Evolutionary conservation across 2,797 vertebrate genomes (phyloP).

Genomic region (Picus viridis): DNA sequence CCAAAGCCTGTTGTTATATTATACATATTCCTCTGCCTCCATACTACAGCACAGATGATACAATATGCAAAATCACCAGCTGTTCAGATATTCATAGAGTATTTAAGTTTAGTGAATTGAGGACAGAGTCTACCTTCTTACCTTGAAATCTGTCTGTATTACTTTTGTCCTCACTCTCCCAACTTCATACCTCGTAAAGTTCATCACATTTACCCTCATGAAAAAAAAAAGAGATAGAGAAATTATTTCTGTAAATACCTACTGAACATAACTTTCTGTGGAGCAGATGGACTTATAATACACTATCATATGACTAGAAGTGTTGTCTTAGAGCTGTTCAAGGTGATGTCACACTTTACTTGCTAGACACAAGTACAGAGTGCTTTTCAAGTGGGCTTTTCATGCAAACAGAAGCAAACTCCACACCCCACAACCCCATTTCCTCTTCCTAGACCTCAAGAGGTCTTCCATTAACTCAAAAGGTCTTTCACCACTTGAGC

Average conservation of each 20-base stretch:
- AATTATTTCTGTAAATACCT: slow-evolving; percentile 17
- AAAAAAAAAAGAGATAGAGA: slow-evolving; percentile 30
- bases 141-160: slow-evolving; percentile 32
- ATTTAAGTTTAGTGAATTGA: slow-evolving; percentile 39
- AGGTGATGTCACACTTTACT: background rate
- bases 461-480: background rate
- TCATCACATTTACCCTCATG: slow-evolving; percentile 26
- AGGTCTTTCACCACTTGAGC: background rate
- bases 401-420: background rate
- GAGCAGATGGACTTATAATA: slow-evolving; percentile 1
- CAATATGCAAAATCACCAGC: slow-evolving; percentile 60
- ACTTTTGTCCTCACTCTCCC: background rate
- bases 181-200: slow-evolving; percentile 28
- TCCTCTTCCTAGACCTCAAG: background rate
- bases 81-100: slow-evolving; percentile 50
- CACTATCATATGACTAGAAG: background rate
- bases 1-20: slow-evolving; percentile 48
- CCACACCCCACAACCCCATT: background rate
- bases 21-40: background rate
- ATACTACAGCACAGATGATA: background rate
- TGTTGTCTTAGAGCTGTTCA: background rate
- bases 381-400: background rate
- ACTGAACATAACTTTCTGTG: slow-evolving; percentile 23
- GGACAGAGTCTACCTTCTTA: slow-evolving; percentile 14
- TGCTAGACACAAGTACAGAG: background rate